Conservation (phyloP, 2,113 vertebrate genomes). For the Pteropus alecto region DNA sequence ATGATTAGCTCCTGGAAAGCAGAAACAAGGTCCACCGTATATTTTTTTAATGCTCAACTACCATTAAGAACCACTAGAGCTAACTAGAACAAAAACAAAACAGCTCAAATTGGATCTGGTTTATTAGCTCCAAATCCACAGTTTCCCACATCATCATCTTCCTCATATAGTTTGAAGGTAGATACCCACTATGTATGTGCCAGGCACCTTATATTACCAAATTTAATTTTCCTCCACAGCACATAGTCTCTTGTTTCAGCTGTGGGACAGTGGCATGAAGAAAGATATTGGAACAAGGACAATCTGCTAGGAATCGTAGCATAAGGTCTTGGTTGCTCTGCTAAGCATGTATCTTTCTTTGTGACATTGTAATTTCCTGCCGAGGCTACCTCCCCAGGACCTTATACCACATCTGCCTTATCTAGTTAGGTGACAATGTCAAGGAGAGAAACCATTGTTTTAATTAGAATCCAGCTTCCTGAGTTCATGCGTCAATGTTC, state of each 20-base stretch:
- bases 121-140: neutral
- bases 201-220: neutral
- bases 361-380: neutral
- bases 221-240: neutral
- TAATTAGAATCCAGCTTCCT: neutral
- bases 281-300: neutral
- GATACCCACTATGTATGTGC: neutral
- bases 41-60: neutral
- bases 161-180: neutral
- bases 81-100: neutral
- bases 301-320: neutral
- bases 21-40: neutral
- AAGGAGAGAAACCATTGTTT: neutral
- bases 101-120: neutral
- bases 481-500: neutral
- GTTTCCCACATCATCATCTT: neutral
- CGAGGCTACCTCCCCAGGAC: neutral
- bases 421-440: neutral
- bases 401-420: neutral
- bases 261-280: accelerated
- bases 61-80: neutral
- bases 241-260: neutral
- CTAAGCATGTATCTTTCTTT: neutral
- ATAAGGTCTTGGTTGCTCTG: neutral
- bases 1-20: neutral